Conservation (phyloP, 2,797 vertebrate species). For the Typhlichthys eigenmanni region DNA sequence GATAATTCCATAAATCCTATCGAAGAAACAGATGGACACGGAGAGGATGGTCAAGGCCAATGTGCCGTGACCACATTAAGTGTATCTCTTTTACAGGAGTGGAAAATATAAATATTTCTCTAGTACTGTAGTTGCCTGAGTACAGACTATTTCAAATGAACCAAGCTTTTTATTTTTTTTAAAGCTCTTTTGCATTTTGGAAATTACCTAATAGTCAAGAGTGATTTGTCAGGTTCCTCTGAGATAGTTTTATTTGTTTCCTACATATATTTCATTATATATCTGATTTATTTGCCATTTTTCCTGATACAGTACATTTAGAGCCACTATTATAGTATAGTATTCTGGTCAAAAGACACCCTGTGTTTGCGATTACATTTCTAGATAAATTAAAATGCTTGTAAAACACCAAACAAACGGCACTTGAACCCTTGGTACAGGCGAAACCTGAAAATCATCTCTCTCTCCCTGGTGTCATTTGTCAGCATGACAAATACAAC, state of each 20-base stretch:
- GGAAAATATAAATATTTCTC: slow-evolving; percentile 59
- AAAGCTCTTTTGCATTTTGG: slow-evolving; percentile 38
- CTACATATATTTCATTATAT: slow-evolving; percentile 19
- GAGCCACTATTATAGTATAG: neutral
- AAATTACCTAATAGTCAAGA: slow-evolving; percentile 55
- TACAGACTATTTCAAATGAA: slow-evolving; percentile 48
- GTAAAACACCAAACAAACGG: too few species aligned
- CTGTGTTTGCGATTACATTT: slow-evolving; percentile 20
- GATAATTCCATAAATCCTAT: slow-evolving; percentile 57
- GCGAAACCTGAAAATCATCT: neutral
- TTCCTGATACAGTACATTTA: slow-evolving; percentile 14
- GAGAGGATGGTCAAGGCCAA: slow-evolving; percentile 52
- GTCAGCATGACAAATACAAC: slow-evolving; percentile 59
- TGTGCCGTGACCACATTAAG: slow-evolving; percentile 56
- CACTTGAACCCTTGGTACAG: too few species aligned
- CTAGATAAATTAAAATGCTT: neutral
- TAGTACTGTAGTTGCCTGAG: slow-evolving; percentile 44
- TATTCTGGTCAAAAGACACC: neutral
- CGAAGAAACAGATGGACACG: slow-evolving; percentile 54
- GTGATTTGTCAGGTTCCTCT: slow-evolving; percentile 38
- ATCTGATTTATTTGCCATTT: slow-evolving; percentile 23
- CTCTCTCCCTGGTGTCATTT: slow-evolving; percentile 35
- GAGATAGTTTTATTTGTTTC: slow-evolving; percentile 22
- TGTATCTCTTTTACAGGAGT: slow-evolving; percentile 59
- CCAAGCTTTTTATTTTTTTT: slow-evolving; percentile 11